phyloP scores from a whole-genome alignment of 1,140 invertebrate species.

The Matsumurasca onukii region DNA sequence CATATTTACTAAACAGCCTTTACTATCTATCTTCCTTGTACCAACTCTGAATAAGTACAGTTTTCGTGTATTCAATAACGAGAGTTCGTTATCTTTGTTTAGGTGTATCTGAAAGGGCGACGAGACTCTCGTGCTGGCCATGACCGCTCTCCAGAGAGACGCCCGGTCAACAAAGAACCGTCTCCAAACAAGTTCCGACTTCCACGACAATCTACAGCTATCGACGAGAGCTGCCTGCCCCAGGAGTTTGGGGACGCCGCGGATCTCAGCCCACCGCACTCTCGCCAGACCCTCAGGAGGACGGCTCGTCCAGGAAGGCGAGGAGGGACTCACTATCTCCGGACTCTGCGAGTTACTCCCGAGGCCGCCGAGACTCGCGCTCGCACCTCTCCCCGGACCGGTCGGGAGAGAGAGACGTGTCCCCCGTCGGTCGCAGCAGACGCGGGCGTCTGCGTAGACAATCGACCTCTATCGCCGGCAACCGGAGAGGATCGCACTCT shows the following conservation, averaged over 20 bases:
- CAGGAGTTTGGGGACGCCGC: conserved; percentile 58
- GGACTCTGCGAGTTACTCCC: conserved; percentile 65
- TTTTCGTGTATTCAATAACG: too few species aligned
- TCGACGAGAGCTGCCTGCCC: conserved; percentile 79
- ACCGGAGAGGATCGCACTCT: conserved; percentile 48
- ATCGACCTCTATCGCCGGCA: conserved; percentile 43
- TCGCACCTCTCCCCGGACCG: conserved; percentile 79
- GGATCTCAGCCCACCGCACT: conserved; percentile 74
- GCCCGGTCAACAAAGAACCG: conserved; percentile 40
- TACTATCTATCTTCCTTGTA: too few species aligned
- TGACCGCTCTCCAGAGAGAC: conserved; percentile 52
- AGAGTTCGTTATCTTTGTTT: neutral
- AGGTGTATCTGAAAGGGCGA: conserved; percentile 47
- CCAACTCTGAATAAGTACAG: too few species aligned
- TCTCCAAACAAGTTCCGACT: conserved; percentile 65
- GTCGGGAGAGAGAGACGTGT: conserved; percentile 40
- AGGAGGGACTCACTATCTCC: conserved; percentile 83
- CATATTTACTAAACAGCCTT: too few species aligned
- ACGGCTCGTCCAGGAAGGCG: conserved; percentile 61
- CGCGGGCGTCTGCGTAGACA: conserved; percentile 61
- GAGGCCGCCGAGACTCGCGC: conserved; percentile 64
- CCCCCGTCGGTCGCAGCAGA: conserved; percentile 59
- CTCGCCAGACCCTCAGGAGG: conserved; percentile 68
- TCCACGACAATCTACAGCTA: conserved; percentile 82
- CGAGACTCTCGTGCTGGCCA: conserved; percentile 67